Evolutionary conservation across 2,113 vertebrate species (phyloP), one percentile per base, ranked within the genome.

Genomic region (Suncus etruscus): DNA sequence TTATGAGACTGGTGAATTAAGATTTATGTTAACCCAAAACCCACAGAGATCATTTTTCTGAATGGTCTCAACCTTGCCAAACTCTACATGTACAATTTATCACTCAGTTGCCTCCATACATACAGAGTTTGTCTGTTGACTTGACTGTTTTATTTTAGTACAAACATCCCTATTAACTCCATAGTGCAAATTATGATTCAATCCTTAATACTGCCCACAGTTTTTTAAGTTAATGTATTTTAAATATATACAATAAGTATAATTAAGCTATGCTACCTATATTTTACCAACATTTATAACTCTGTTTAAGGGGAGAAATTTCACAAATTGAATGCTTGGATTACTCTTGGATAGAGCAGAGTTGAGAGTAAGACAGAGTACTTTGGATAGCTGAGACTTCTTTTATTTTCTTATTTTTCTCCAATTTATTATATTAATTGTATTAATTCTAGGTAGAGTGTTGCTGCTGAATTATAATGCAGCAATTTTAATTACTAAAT

Each of bases 211-310:
- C 75, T 94, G n/a, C 82, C 91, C 95, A 94, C 73, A 54, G 81
- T 65, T 0, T 84, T 92, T 87, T 94, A 94, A 93, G 69, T 93
- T 86, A 94, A 94, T 87, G 69, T 91, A 84, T 94, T 95, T 95
- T 68, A 95, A 93, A 87, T 79, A 89, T 69, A 47, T 86, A 89
- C 50, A n/a, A n/a, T n/a, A n/a, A n/a, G n/a, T 86, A 82, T 3
- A 87, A 91, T 92, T 75, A 25, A 58, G 74, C 61, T 39, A 68
- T 76, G 86, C 91, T 83, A 91, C 77, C 91, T 84, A 70, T 79
- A 50, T 45, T 91, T 91, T 93, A 39, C 84, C 70, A 66, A 11
- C 74, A 82, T 87, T 75, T 91, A 81, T 48, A 85, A 93, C 18
- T 58, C 29, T 83, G 31, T 76, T 82, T 86, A 65, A 68, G 27